A percentile compares a stretch with the other conserved stretches of the same genome.
These are phyloP conservation scores for Amphibalanus amphitrite DNA, from an alignment of 1,140 invertebrate species.

Conservation along the genomic window DNA sequence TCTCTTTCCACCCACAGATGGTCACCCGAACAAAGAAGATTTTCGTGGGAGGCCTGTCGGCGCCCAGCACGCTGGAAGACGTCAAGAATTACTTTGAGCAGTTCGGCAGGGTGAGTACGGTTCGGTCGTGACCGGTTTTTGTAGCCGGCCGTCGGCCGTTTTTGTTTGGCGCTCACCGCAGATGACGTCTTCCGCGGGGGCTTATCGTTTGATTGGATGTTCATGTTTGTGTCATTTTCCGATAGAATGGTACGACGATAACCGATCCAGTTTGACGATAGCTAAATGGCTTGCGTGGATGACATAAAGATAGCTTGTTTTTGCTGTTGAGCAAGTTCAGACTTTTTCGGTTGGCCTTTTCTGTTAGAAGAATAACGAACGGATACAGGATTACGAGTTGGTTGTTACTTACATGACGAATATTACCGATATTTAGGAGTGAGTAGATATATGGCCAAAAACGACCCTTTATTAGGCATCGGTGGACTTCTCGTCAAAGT, in stretches of 20 bases:
- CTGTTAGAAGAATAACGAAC: too few species aligned
- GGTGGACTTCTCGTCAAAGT: not conserved
- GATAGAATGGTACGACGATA: not conserved
- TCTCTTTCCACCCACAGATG: slow-evolving; percentile 52
- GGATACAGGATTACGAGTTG: too few species aligned
- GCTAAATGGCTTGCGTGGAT: not conserved
- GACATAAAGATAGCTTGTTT: too few species aligned
- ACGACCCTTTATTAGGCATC: not conserved
- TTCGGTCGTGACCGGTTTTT: slow-evolving; percentile 4
- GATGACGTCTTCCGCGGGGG: slow-evolving; percentile 2
- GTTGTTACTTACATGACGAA: too few species aligned
- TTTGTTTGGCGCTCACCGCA: not conserved
- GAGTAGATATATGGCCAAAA: too few species aligned
- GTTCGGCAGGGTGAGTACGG: slow-evolving; percentile 87
- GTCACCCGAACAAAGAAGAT: slow-evolving; percentile 99
- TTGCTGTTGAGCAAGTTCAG: too few species aligned
- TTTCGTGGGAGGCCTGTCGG: slow-evolving; percentile 97
- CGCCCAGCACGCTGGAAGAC: slow-evolving; percentile 96
- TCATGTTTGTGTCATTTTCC: not conserved
- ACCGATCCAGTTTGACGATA: too few species aligned
- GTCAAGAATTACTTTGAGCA: slow-evolving; percentile 99
- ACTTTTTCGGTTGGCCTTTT: too few species aligned
- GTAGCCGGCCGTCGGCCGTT: not conserved
- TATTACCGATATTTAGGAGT: too few species aligned
- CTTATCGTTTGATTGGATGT: slow-evolving; percentile 5